Evolutionary conservation across 1,140 invertebrate species (phyloP).

Genomic region (Heliconius congener): DNA sequence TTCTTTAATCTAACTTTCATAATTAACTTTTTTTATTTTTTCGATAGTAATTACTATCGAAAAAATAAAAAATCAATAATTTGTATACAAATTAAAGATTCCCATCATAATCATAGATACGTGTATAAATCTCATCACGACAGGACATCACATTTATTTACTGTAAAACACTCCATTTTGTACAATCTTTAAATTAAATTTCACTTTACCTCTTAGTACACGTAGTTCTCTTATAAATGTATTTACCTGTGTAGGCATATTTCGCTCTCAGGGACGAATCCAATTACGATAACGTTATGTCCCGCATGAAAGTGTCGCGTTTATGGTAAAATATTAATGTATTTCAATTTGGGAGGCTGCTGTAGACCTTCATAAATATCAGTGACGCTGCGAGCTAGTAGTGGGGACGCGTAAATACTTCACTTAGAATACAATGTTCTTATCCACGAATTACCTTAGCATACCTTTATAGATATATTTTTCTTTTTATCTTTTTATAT

Average conservation of each 20-base stretch:
- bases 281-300: conserved; percentile 80
- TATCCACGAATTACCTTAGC: conserved; percentile 52
- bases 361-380: conserved; percentile 80
- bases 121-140: too few relatives aligned
- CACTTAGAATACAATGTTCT: conserved; percentile 76
- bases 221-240: conserved; percentile 48
- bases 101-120: background rate
- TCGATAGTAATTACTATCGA: too few relatives aligned
- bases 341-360: conserved; percentile 78
- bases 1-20: too few relatives aligned
- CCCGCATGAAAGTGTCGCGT: conserved; percentile 78
- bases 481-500: conserved; percentile 1
- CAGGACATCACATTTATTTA: conserved; percentile 2
- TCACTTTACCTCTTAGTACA: conserved; percentile 33
- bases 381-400: conserved; percentile 59
- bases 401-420: conserved; percentile 73
- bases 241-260: conserved; percentile 58
- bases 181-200: conserved; percentile 37
- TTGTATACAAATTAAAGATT: too few relatives aligned
- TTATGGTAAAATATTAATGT: conserved; percentile 81
- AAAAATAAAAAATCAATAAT: too few relatives aligned
- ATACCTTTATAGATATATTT: background rate
- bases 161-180: conserved; percentile 7
- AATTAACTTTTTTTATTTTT: too few relatives aligned
- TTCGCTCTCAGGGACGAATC: conserved; percentile 72